Evolutionary conservation across 2,797 vertebrate genomes (phyloP), one percentile per base, ranked within the genome.

Genomic region (Peromyscus aztecus): DNA sequence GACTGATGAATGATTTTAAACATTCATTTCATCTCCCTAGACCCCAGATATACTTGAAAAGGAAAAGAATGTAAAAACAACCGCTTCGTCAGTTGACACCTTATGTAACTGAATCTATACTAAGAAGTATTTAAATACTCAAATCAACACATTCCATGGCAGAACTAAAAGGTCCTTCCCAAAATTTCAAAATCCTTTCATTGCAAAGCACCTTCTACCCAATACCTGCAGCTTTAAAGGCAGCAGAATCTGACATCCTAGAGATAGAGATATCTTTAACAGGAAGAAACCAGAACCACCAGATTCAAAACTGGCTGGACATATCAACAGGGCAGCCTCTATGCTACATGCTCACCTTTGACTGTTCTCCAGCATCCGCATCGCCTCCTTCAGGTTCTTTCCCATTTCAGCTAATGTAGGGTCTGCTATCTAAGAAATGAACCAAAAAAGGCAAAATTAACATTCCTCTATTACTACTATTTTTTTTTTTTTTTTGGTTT

Each of bases 301-400:
- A 90, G 92, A 67, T 96, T 85, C 63, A 19, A 3, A 59, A 46
- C 69, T 52, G 78, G 61, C 1, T 69, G 27, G 75, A 61, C 89
- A 57, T 0, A 46, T 69, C 21, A 81, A 19, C 0, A 89, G 37
- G 31, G 43, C 21, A 12, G 12, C 6, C 23, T 29, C 1, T 49
- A 69, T 67, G 67, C 52, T 37, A 29, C 81, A 59, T 29, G 85
- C 77, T 84, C 95, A 99, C 99, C 99, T 99, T 94, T 99, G 99
- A 96, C 98, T 98, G 73, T 99, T 99, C 97, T 99, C 99, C 69
- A 99, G 98, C 98, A 99, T 99, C 98, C 98, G 99, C 99, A 99
- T 99, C 69, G 99, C 99, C 96, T 99, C 99, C 14, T 99, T 99
- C 97, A 99, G 99, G 97, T 99, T 99, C 97, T 98, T 99, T 46